A percentile compares a stretch with the other conserved stretches of the same genome.
phyloP scores from a whole-genome alignment of 1,140 invertebrate species.

The Pantala flavescens region DNA sequence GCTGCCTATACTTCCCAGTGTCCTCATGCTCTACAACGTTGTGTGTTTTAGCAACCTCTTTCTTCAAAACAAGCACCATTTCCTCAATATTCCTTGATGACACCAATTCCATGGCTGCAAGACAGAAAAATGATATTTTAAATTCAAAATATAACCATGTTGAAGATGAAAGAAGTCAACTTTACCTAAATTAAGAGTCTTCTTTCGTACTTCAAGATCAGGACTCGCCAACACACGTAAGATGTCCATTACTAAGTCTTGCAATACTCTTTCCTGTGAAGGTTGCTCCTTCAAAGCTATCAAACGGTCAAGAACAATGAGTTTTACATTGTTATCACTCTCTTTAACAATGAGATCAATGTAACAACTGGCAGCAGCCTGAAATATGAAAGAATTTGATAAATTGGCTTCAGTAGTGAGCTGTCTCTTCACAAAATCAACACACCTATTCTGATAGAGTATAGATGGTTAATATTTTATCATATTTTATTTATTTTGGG shows the following conservation, averaged over 20 bases:
- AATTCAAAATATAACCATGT: background rate
- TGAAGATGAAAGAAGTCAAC: constrained; percentile 8
- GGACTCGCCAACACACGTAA: constrained; percentile 84
- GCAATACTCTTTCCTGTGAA: constrained; percentile 83
- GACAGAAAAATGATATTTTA: background rate
- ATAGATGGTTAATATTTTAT: no score
- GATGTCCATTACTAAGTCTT: constrained; percentile 98
- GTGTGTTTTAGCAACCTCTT: constrained; percentile 87
- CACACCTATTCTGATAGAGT: background rate
- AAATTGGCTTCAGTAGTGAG: no score
- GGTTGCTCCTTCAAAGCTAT: constrained; percentile 80
- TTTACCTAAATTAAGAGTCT: constrained; percentile 65
- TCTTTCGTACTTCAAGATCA: constrained; percentile 87
- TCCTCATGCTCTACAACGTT: constrained; percentile 86
- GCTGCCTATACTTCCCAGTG: constrained; percentile 88
- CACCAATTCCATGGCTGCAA: constrained; percentile 77
- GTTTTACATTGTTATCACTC: constrained; percentile 99
- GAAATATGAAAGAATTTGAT: constrained; percentile 13
- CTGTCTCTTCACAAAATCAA: no score
- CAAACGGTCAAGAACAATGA: constrained; percentile 93
- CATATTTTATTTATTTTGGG: no score
- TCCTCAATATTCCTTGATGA: constrained; percentile 90
- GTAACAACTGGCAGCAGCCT: constrained; percentile 93
- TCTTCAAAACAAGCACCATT: constrained; percentile 88
- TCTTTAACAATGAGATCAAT: constrained; percentile 98